These are phyloP conservation scores for Ostrea denselamellosa DNA, from an alignment of 1,140 invertebrate species.

Conservation along the genomic window DNA sequence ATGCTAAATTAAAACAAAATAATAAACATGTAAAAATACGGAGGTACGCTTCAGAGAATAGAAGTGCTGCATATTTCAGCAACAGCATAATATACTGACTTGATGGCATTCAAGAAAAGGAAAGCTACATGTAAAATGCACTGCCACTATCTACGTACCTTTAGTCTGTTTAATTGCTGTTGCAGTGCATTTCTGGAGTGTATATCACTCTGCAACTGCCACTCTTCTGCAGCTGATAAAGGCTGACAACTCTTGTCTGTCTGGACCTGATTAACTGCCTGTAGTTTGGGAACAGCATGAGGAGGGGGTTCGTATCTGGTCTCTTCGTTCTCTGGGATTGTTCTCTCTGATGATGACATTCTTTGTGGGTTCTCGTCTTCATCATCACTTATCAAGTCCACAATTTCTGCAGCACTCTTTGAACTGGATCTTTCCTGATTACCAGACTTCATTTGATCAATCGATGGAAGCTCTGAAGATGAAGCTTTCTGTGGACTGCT, in stretches of 20 bases:
- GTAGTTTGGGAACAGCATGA: neutral
- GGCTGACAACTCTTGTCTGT: slow-evolving; percentile 39
- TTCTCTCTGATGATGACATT: neutral
- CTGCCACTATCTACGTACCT: slow-evolving; percentile 50
- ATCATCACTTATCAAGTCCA: slow-evolving; percentile 35
- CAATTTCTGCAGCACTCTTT: slow-evolving; percentile 1
- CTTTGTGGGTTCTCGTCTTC: neutral
- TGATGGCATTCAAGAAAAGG: neutral
- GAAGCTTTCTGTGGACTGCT: neutral
- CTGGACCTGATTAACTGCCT: neutral
- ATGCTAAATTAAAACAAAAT: slow-evolving; percentile 53
- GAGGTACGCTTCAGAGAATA: no score
- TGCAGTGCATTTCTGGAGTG: slow-evolving; percentile 54
- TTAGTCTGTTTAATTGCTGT: slow-evolving; percentile 57
- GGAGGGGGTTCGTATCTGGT: slow-evolving; percentile 43
- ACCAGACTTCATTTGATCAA: slow-evolving; percentile 53
- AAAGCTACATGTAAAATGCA: neutral
- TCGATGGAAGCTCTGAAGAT: slow-evolving; percentile 35
- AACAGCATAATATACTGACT: neutral
- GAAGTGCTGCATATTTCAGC: no score
- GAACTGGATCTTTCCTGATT: neutral
- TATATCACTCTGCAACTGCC: slow-evolving; percentile 54
- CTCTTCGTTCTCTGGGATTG: slow-evolving; percentile 27
- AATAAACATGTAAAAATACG: no score
- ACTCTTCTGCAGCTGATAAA: slow-evolving; percentile 44